Evolutionary conservation across 1,140 invertebrate species (phyloP).

Genomic region (Spodoptera litura): DNA sequence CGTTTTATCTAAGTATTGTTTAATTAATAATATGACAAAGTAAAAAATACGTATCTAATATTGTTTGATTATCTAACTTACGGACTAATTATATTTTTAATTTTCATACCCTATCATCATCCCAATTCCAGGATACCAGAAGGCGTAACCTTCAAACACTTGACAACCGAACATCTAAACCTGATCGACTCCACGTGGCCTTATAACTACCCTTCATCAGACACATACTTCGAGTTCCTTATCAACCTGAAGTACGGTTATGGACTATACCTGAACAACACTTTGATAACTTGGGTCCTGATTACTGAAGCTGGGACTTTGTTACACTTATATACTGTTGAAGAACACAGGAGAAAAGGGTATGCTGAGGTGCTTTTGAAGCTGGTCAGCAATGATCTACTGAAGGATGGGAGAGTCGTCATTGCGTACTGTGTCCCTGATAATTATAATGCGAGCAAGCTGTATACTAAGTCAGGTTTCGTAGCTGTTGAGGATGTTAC

Average conservation of each 20-base stretch:
- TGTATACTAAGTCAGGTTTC: conserved; percentile 53
- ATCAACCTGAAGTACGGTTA: conserved; percentile 56
- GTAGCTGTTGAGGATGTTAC: conserved; percentile 2
- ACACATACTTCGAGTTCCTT: conserved; percentile 53
- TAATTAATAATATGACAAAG: too few species aligned
- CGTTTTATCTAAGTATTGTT: too few species aligned
- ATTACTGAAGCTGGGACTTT: conserved; percentile 59
- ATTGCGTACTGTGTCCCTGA: conserved; percentile 21
- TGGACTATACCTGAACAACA: conserved; percentile 56
- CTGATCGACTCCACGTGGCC: conserved; percentile 53
- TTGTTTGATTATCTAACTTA: too few species aligned
- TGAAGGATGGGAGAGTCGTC: conserved; percentile 48
- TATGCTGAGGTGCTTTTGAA: conserved; percentile 60
- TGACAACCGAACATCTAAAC: conserved; percentile 44
- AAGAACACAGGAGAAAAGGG: conserved; percentile 59
- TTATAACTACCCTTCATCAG: conserved; percentile 53
- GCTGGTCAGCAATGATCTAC: conserved; percentile 52
- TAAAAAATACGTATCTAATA: too few species aligned
- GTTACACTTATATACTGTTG: conserved; percentile 57
- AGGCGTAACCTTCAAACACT: conserved; percentile 41
- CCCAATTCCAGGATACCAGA: conserved; percentile 45
- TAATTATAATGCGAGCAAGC: conserved; percentile 31
- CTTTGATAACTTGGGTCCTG: conserved; percentile 57
- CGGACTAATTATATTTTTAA: too few species aligned
- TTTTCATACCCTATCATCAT: not conserved